Base-by-base conservation (phyloP, 2,888 invertebrate genomes). In the Pandemis heparana region DNA sequence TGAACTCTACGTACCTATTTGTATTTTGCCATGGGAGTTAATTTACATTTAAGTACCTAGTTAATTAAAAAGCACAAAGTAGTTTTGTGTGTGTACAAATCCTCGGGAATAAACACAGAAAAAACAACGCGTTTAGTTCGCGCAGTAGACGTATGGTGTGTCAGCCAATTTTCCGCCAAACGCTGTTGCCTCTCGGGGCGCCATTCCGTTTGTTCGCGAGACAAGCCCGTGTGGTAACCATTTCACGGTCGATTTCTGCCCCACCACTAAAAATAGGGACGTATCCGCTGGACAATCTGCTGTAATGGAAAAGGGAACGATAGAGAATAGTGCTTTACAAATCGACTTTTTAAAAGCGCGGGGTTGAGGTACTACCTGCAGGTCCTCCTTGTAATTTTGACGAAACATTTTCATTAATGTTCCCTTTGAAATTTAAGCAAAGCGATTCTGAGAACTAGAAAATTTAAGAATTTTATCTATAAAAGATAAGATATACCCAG, bases 191-290 rank as follows among this genome's bases (percentile, higher is more conserved):
- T 23, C 60, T 41, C 18, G 39, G 59, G 48, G 62, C 83, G 86
- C 88, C 85, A 90, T 90, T 89, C 86, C 88, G 91, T 92, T 91
- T 89, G 92, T 91, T 88, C 90, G 86, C 89, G 89, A 90, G 91
- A 90, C 90, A 91, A 88, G 88, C 89, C 83, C 85, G 86, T 85
- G 91, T 88, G 91, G 92, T 90, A 90, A 89, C 92, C 87, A 92
- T 92, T 93, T 92, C 91, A 92, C 92, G 92, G 87, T 92, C 92
- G 89, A 92, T 93, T 92, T 91, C 90, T 86, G 85, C 81, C 83
- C 85, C 83, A 84, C 87, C 85, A 89, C 88, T 89, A 88, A 89
- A 90, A 90, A 87, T 89, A 87, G 84, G 85, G 82, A 84, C 82
- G 83, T 84, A 83, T 84, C 82, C 84, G 81, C 81, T 77, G 79